phyloP scores from a whole-genome alignment of 2,888 invertebrate species.

The Drosophila gaucha region DNA sequence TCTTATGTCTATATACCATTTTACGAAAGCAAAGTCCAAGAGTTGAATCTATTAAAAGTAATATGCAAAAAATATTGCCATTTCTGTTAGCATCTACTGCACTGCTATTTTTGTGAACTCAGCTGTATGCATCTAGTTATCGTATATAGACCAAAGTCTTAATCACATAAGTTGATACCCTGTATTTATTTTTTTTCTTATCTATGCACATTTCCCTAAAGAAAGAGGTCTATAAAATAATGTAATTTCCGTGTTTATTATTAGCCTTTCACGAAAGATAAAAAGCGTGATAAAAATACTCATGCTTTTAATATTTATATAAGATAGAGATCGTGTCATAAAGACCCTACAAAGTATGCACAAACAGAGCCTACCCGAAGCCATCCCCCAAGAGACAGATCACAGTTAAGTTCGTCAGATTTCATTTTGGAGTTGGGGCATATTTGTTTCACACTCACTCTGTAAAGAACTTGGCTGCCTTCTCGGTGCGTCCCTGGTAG shows the following conservation, averaged over 20 bases:
- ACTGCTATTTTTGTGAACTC: no score
- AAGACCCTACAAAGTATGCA: background rate
- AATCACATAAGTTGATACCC: background rate
- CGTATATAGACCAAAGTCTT: no score
- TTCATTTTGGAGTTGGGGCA: no score
- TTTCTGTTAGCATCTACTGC: no score
- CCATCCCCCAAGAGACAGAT: background rate
- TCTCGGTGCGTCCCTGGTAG: slow-evolving; percentile 90
- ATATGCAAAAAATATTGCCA: no score
- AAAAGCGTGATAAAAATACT: background rate
- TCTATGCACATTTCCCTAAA: background rate
- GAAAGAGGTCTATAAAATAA: background rate
- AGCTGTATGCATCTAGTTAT: no score
- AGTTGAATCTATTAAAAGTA: no score
- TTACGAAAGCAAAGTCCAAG: no score
- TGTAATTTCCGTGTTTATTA: slow-evolving; percentile 1
- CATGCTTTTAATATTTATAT: background rate
- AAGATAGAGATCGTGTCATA: slow-evolving; percentile 2
- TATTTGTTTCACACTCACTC: slow-evolving; percentile 86
- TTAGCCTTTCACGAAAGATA: background rate
- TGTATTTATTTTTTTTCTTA: background rate
- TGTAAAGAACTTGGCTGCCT: slow-evolving; percentile 89
- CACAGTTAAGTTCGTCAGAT: background rate
- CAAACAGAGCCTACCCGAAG: background rate
- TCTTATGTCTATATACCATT: no score